Evolutionary conservation across 2,888 invertebrate genomes (phyloP).

Genomic region (Calliphora vomitoria): DNA sequence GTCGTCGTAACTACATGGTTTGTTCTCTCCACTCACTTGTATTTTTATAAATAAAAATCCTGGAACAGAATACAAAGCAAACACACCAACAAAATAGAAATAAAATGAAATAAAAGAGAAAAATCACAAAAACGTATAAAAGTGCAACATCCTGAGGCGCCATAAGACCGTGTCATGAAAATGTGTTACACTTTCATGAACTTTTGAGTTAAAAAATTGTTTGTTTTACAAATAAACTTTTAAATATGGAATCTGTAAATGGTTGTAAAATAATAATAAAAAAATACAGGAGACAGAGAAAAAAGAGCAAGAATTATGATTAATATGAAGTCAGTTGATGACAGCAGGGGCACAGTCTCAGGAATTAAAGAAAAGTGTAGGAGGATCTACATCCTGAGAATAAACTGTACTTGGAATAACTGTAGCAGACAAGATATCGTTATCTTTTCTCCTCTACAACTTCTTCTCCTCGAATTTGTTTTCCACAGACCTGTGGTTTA

Average conservation of each 20-base stretch:
- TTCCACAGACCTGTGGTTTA: no score
- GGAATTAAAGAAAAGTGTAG: no score
- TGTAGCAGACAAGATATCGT: no score
- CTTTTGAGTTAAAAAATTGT: constrained; percentile 62
- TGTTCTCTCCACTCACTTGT: constrained; percentile 17
- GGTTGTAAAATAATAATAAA: not conserved
- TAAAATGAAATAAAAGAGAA: not conserved
- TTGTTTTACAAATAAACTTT: constrained; percentile 61
- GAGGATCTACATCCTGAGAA: no score
- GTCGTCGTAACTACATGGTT: not conserved
- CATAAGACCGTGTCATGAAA: constrained; percentile 66
- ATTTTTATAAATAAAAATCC: constrained; percentile 30
- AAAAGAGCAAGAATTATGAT: constrained; percentile 10
- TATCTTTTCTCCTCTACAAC: no score
- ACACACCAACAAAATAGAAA: not conserved
- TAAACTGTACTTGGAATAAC: no score
- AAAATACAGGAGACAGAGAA: not conserved
- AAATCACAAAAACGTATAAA: constrained; percentile 34
- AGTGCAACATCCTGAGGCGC: constrained; percentile 68
- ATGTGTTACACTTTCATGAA: constrained; percentile 68
- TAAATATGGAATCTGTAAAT: constrained; percentile 28
- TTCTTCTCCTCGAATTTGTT: no score
- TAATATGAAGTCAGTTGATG: not conserved
- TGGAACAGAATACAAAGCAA: not conserved
- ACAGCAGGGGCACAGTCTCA: not conserved